Evolutionary conservation across 2,797 vertebrate species (phyloP).

Genomic region (Hippopotamyrus pictus): DNA sequence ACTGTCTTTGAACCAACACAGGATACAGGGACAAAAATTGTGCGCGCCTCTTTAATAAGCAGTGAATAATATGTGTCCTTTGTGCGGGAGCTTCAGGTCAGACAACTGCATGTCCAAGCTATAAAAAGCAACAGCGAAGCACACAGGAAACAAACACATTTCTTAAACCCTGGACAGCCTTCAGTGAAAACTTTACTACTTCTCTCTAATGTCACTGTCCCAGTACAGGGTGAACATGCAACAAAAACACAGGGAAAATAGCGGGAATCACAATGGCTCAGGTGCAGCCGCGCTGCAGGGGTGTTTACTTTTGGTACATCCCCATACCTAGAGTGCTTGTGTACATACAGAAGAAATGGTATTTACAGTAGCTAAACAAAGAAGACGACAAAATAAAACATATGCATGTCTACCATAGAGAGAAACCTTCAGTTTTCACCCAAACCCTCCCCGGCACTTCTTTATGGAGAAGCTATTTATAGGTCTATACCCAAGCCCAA

Average conservation of each 20-base stretch:
- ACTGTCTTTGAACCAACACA: constrained; percentile 12
- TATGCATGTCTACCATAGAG: not conserved
- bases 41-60: constrained; percentile 6
- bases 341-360: not conserved
- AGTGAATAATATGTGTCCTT: constrained; percentile 11
- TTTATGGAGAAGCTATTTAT: not conserved
- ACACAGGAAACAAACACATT: not conserved
- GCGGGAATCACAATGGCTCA: not conserved
- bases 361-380: not conserved
- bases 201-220: not conserved
- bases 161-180: not conserved
- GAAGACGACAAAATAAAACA: not conserved
- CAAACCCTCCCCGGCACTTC: not conserved
- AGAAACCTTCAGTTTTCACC: not conserved
- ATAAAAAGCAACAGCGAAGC: constrained; percentile 10
- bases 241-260: not conserved
- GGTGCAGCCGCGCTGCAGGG: not conserved
- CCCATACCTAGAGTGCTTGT: not conserved
- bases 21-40: not conserved
- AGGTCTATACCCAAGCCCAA: not conserved
- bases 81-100: constrained; percentile 9
- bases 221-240: not conserved
- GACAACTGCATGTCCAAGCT: constrained; percentile 2
- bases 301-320: not conserved
- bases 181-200: not conserved